Conservation (phyloP, 2,113 vertebrate genomes). For the Calypte anna region DNA sequence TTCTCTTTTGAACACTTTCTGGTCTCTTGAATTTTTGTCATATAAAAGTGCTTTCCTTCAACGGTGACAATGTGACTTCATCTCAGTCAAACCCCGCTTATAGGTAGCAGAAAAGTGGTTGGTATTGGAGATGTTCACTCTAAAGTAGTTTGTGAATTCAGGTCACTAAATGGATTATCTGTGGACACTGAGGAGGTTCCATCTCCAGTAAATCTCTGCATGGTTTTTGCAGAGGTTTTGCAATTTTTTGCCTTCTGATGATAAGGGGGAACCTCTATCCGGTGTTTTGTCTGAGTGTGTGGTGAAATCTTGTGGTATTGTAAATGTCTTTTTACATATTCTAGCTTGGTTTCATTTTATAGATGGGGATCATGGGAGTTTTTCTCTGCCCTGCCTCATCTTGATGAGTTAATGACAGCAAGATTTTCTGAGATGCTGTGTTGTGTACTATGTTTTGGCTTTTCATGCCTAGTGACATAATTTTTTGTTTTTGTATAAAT, state of each 20-base stretch:
- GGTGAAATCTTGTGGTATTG: not conserved
- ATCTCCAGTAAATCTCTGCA: not conserved
- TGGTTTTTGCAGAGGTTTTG: not conserved
- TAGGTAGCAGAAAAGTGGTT: not conserved
- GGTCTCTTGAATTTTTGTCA: not conserved
- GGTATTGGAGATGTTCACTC: not conserved
- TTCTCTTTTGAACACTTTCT: not conserved
- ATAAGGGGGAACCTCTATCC: not conserved
- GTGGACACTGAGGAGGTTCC: not conserved
- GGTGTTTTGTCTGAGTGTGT: not conserved
- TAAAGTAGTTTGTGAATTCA: not conserved
- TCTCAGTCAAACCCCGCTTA: not conserved
- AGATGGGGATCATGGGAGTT: rapidly evolving
- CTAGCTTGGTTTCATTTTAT: not conserved
- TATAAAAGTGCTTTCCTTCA: not conserved
- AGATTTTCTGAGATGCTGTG: not conserved
- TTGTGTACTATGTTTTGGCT: not conserved
- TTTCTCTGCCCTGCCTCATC: not conserved
- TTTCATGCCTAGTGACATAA: not conserved
- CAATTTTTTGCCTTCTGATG: not conserved
- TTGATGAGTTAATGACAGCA: not conserved
- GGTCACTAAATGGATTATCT: not conserved
- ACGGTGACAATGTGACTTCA: not conserved
- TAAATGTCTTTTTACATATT: not conserved
- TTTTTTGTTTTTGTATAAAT: not conserved